A percentile compares a stretch with the other conserved stretches of the same genome.
phyloP scores from a whole-genome alignment of 2,888 invertebrate genomes.

The Girardia tigrina region DNA sequence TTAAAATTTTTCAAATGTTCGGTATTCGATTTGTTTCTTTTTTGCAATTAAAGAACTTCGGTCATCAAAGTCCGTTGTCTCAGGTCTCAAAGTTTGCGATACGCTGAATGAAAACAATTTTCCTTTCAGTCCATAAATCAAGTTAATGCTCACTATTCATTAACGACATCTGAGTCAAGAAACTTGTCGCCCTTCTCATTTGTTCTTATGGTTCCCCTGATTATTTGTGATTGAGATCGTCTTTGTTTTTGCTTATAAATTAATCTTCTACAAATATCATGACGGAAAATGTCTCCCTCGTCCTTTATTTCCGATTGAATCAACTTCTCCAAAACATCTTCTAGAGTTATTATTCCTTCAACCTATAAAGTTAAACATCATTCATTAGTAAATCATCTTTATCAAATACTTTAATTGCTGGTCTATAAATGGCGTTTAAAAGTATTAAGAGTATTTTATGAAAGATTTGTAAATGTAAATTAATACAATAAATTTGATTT shows the following conservation, averaged over 20 bases:
- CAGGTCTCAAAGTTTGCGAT: neutral
- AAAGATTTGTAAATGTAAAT: too few relatives aligned
- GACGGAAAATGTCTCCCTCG: conserved; percentile 42
- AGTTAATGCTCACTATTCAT: neutral
- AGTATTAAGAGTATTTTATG: too few relatives aligned
- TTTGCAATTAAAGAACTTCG: too few relatives aligned
- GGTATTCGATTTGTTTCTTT: too few relatives aligned
- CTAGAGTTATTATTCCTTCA: conserved; percentile 42
- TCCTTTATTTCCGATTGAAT: conserved; percentile 48
- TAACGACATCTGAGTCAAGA: neutral
- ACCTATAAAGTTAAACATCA: conserved; percentile 31
- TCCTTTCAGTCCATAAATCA: neutral
- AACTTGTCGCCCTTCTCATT: neutral
- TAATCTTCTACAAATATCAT: conserved; percentile 12
- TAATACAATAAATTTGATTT: too few relatives aligned
- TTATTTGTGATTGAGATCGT: neutral
- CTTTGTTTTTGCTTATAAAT: conserved; percentile 6
- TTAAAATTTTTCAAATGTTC: too few relatives aligned
- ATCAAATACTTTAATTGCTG: neutral
- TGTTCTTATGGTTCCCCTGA: neutral
- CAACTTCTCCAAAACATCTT: conserved; percentile 48
- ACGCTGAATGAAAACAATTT: neutral
- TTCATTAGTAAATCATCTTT: neutral
- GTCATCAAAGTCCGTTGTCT: neutral
- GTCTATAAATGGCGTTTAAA: too few relatives aligned